Conservation (phyloP, 2,113 vertebrate genomes). For the Illadopsis cleaveri region DNA sequence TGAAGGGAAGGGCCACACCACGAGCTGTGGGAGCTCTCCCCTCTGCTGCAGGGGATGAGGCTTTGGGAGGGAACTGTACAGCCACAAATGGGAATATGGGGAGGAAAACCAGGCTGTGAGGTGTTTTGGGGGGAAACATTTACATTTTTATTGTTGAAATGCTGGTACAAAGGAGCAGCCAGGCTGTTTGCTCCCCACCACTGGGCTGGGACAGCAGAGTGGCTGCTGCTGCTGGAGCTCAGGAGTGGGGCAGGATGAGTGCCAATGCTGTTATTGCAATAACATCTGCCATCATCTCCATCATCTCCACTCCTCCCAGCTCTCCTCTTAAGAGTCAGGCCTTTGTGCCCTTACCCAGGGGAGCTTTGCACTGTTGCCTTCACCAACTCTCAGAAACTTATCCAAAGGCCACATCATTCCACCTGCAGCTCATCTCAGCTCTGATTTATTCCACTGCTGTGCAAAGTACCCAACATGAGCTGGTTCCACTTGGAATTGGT, state of each 20-base stretch:
- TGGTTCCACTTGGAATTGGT: fast-evolving
- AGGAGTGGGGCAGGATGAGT: background rate
- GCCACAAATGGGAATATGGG: background rate
- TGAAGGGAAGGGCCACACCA: background rate
- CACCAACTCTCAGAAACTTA: background rate
- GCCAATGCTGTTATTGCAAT: fast-evolving
- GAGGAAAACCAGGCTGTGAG: background rate
- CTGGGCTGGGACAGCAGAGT: background rate
- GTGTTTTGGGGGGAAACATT: background rate
- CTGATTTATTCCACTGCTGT: background rate
- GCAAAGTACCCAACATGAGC: background rate
- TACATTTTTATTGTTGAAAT: background rate
- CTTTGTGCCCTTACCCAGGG: background rate
- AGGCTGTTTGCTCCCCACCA: background rate
- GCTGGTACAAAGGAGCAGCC: background rate
- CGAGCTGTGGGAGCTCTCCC: background rate
- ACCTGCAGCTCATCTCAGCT: background rate
- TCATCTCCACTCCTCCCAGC: background rate
- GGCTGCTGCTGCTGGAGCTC: background rate
- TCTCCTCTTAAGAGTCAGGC: background rate
- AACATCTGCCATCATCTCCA: background rate
- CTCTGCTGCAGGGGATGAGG: fast-evolving
- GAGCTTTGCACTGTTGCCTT: background rate
- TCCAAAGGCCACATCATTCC: background rate
- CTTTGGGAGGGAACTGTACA: background rate